Base-by-base conservation (phyloP, 2,797 vertebrate genomes). In the Brachymystax lenok region DNA sequence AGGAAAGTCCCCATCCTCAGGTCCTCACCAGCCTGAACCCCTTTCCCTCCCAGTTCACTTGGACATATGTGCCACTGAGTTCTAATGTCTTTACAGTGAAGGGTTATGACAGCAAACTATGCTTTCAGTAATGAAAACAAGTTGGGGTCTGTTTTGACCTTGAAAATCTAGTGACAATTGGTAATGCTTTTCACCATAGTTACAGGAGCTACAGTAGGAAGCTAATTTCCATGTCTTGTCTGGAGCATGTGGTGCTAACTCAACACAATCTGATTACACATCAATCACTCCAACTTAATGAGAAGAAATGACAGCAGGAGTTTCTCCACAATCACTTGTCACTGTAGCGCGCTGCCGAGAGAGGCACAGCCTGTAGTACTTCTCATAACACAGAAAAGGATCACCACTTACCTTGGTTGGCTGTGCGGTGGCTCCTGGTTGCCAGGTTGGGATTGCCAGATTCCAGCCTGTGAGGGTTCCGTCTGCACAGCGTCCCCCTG, bases 261-360 rank as follows among this genome's bases (percentile, higher is more conserved):
- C 90, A 91, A 90, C 89, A 89, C 88, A 89, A 90, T 85, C 83
- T 88, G 90, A 92, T 91, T 90, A 91, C 86, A 84, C 19, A 77
- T 89, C 88, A 89, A 86, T 92, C 90, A 88, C 75, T 84, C 86
- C 14, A 40, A 85, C 76, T 89, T 92, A 91, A 93, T 90, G 88
- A 92, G 88, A 78, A 81, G 79, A 82, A 78, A 73, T 81, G 90
- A 91, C 86, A 21, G 71, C 88, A 33, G 64, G 74, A 84, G 88
- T 73, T 83, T 16, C 75, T 64, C 27, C 17, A 27, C 82, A 82
- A 51, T 92, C 90, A 87, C 86, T 90, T 84, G 79, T 82, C 90
- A 64, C 5, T 0, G 78, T 61, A 80, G 82, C 81, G 77, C 76
- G 10, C 75, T 86, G 87, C 86, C 87, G 85, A 71, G 79, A 69